A percentile compares a stretch with the other conserved stretches of the same genome.
Evolutionary conservation across 2,888 invertebrate genomes (phyloP).

Genomic region (Syritta pipiens): DNA sequence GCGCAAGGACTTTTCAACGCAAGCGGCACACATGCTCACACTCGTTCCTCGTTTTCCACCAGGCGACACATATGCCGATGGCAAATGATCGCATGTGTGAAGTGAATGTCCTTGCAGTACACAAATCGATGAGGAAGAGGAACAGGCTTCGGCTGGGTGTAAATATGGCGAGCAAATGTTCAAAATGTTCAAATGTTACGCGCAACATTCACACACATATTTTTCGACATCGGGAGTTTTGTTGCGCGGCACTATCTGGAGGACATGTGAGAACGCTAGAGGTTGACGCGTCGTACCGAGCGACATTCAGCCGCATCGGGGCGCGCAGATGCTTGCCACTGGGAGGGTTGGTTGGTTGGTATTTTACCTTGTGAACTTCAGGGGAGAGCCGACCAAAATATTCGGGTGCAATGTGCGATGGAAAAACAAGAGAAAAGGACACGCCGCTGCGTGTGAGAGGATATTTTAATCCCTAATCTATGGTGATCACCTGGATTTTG

Average conservation of each 20-base stretch:
- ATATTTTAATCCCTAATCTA: conserved; percentile 66
- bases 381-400: conserved; percentile 34
- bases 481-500: conserved; percentile 64
- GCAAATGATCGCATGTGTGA: conserved; percentile 67
- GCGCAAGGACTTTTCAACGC: conserved; percentile 42
- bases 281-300: conserved; percentile 35
- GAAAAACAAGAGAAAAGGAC: conserved; percentile 21
- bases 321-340: conserved; percentile 58
- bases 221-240: conserved; percentile 23
- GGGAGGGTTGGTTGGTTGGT: conserved; percentile 55
- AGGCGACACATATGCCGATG: conserved; percentile 62
- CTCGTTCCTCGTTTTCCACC: conserved; percentile 6
- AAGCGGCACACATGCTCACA: conserved; percentile 53
- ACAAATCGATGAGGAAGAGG: conserved; percentile 50
- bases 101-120: conserved; percentile 62
- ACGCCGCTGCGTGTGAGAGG: conserved; percentile 48
- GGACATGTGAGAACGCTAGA: conserved; percentile 61
- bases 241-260: conserved; percentile 38
- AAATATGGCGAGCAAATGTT: conserved; percentile 67
- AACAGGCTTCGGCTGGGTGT: conserved; percentile 42
- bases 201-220: conserved; percentile 36
- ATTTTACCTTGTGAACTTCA: conserved; percentile 20
- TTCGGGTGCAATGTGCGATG: conserved; percentile 59
- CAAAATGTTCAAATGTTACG: conserved; percentile 59
- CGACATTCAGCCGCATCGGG: conserved; percentile 63